Base-by-base conservation (phyloP, 1,140 invertebrate genomes). In the Aphelenchoides fujianensis region DNA sequence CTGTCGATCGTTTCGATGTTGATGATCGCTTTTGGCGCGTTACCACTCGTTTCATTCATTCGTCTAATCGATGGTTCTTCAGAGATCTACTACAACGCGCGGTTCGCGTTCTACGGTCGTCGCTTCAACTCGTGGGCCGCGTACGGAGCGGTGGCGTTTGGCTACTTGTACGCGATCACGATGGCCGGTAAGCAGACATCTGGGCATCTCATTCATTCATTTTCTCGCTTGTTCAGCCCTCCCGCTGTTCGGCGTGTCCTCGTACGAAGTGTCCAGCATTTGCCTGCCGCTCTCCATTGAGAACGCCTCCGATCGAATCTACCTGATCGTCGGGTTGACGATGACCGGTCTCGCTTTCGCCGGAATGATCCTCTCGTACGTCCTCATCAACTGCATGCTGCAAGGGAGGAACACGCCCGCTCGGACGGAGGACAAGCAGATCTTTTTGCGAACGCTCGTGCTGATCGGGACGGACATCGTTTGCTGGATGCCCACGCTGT, bases 401-500 rank as follows among this genome's bases (percentile, higher is more conserved):
- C 48, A 70, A 23, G 54, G 70, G 28, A 16, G 30, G 23, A 57
- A 35, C 1, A 73, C 41, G 9, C 74, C 78, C 35, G 37, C 69
- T 2, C 19, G 77, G 52, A 69, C 69, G 16, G 82, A 98, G 84
- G 95, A 98, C 85, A 94, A 93, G 0, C 88, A 94, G 19, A 96
- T 98, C 69, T 94, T 95, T 9, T 97, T 97, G 85, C 87, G 95
- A 48, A 98, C 97, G 94, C 93, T 95, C 0, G 85, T 98, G 2
- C 88, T 98, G 28, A 95, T 98, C 0, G 96, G 97, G 82, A 98
- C 95, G 0, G 95, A 98, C 84, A 94, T 98, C 80, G 86, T 96
- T 12, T 98, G 95, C 86, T 97, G 95, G 95, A 92, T 93, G 0
- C 95, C 95, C 0, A 97, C 97, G 54, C 93, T 95, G 0, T 96